Conservation (phyloP, 2,888 invertebrate species). For the Eupithecia exiguata region DNA sequence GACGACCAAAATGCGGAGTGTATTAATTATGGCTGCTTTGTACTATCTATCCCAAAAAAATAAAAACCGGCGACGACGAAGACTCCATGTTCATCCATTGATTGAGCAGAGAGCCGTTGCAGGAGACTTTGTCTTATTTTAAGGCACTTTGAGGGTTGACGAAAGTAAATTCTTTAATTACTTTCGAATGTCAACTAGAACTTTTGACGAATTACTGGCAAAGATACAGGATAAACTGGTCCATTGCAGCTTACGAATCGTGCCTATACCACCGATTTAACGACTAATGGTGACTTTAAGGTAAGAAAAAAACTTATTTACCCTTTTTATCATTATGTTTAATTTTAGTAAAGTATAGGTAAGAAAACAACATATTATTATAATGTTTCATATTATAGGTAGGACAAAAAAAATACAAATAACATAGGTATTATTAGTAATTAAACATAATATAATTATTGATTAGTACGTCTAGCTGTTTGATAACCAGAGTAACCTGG, state of each 20-base stretch:
- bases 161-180: slow-evolving; percentile 46
- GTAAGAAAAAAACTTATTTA: slow-evolving; percentile 38
- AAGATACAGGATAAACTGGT: slow-evolving; percentile 47
- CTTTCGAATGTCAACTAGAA: slow-evolving; percentile 48
- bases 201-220: slow-evolving; percentile 50
- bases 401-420: too few species aligned
- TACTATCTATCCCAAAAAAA: slow-evolving; percentile 40
- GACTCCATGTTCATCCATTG: slow-evolving; percentile 35
- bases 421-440: background rate
- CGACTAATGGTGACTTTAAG: slow-evolving; percentile 42
- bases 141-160: slow-evolving; percentile 40
- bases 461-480: slow-evolving; percentile 14
- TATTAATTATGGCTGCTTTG: slow-evolving; percentile 45
- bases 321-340: background rate
- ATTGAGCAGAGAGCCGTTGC: slow-evolving; percentile 46
- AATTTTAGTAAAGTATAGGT: background rate
- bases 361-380: background rate
- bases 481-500: slow-evolving; percentile 36
- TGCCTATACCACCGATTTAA: slow-evolving; percentile 41
- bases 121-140: slow-evolving; percentile 43
- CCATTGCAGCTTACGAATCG: slow-evolving; percentile 45
- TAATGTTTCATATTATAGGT: background rate
- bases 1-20: slow-evolving; percentile 42
- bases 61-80: slow-evolving; percentile 22
- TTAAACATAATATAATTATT: slow-evolving; percentile 25